Conservation (phyloP, 2,113 vertebrate species). For the Oxygymnocypris stewartii region DNA sequence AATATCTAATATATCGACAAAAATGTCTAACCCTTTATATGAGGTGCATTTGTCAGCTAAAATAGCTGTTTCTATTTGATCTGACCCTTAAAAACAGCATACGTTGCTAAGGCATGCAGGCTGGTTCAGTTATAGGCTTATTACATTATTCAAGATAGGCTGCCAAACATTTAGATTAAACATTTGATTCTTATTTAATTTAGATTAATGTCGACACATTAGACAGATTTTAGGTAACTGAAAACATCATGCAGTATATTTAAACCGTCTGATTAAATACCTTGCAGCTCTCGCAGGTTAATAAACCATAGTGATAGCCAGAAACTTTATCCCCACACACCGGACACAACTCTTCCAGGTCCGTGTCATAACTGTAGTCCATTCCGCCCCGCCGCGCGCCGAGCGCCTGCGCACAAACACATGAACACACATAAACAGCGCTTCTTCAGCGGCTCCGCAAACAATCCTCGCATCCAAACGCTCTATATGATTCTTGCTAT, state of each 20-base stretch:
- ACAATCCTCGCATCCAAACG: not conserved
- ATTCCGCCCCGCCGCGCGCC: constrained; percentile 55
- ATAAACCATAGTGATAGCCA: constrained; percentile 74
- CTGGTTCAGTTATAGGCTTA: not conserved
- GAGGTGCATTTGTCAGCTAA: not conserved
- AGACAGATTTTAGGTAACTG: not conserved
- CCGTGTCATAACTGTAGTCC: constrained; percentile 57
- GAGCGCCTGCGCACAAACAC: constrained; percentile 37
- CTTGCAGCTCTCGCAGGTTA: constrained; percentile 77
- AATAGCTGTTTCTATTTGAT: not conserved
- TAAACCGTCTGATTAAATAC: constrained; percentile 41
- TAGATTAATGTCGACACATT: not conserved
- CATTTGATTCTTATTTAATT: not conserved
- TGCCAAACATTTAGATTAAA: not conserved
- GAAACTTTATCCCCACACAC: constrained; percentile 74
- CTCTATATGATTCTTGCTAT: not conserved
- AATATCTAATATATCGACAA: not conserved
- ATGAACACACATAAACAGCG: not conserved
- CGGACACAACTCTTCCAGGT: constrained; percentile 69
- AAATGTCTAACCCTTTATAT: not conserved
- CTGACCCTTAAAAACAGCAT: not conserved
- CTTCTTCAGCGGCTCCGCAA: not conserved
- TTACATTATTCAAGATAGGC: not conserved
- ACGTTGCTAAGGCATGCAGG: not conserved
- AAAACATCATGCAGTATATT: not conserved